These are phyloP conservation scores for Myanophis thanlyinensis DNA, from an alignment of 2,113 vertebrate genomes.

Conservation along the genomic window DNA sequence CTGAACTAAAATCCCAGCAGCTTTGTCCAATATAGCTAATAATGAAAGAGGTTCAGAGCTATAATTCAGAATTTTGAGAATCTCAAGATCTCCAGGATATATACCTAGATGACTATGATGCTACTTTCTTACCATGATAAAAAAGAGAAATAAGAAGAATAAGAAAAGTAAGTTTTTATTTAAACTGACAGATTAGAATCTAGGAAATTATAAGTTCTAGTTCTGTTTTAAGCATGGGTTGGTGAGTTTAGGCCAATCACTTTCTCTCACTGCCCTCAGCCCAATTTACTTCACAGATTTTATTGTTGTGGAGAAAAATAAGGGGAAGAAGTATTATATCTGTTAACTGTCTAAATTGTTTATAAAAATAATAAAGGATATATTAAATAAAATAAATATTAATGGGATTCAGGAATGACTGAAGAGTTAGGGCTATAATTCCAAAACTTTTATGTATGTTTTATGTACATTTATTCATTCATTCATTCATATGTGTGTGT, in stretches of 20 bases:
- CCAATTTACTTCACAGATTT: too few species aligned
- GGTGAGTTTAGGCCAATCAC: neutral
- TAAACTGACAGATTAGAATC: too few species aligned
- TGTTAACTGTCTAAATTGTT: neutral
- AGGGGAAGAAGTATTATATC: neutral
- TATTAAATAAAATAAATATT: neutral
- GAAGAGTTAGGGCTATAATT: slow-evolving; percentile 39
- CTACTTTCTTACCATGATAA: neutral
- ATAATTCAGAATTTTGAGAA: neutral
- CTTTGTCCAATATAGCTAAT: neutral
- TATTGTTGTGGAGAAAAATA: neutral
- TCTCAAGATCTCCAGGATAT: neutral
- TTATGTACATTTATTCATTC: neutral
- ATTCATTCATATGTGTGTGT: too few species aligned
- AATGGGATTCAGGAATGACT: slow-evolving; percentile 30
- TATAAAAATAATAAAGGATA: neutral
- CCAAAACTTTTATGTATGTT: neutral
- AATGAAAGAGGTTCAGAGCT: neutral
- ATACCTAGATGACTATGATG: neutral
- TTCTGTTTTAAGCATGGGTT: neutral
- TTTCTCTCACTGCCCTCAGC: too few species aligned
- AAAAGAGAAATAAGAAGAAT: neutral
- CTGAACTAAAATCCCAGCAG: neutral
- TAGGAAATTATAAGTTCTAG: neutral
- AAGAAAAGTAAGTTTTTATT: neutral